phyloP scores from a whole-genome alignment of 2,888 invertebrate species.

The Scotopteryx bipunctaria region DNA sequence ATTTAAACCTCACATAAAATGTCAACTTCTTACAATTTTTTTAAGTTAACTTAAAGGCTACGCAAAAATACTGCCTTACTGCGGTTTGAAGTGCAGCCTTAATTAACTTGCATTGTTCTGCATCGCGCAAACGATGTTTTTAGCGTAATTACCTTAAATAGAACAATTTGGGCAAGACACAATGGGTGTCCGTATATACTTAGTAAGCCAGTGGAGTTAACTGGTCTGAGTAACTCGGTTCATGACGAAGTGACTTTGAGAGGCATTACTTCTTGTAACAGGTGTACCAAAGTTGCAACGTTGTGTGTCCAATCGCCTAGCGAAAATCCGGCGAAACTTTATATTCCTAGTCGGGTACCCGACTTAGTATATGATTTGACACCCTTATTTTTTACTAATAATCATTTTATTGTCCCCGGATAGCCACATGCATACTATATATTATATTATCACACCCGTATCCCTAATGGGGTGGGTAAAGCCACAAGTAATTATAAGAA shows the following conservation, averaged over 20 bases:
- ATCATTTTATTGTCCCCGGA: no score
- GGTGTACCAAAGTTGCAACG: conserved; percentile 22
- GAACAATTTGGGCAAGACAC: fast-evolving
- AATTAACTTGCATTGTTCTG: conserved; percentile 23
- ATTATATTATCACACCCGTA: no score
- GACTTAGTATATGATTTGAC: conserved; percentile 49
- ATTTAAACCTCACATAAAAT: no score
- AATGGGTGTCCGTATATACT: conserved; percentile 53
- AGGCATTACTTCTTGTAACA: conserved; percentile 36
- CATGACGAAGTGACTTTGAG: conserved; percentile 11
- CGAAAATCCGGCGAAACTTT: conserved; percentile 38
- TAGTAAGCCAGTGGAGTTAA: conserved; percentile 49
- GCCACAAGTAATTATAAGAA: no score
- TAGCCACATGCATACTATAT: no score
- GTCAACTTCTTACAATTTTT: no score
- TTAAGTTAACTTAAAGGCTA: neutral
- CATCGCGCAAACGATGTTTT: conserved; percentile 50
- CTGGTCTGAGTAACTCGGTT: conserved; percentile 34
- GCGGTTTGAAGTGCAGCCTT: conserved; percentile 1
- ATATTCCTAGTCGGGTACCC: conserved; percentile 30
- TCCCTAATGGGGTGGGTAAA: no score
- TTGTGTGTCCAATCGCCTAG: conserved; percentile 27
- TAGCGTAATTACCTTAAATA: conserved; percentile 13
- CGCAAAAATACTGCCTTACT: conserved; percentile 9
- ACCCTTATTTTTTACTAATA: conserved; percentile 36